phyloP scores from a whole-genome alignment of 2,113 vertebrate species.

The Cinclus mexicanus region DNA sequence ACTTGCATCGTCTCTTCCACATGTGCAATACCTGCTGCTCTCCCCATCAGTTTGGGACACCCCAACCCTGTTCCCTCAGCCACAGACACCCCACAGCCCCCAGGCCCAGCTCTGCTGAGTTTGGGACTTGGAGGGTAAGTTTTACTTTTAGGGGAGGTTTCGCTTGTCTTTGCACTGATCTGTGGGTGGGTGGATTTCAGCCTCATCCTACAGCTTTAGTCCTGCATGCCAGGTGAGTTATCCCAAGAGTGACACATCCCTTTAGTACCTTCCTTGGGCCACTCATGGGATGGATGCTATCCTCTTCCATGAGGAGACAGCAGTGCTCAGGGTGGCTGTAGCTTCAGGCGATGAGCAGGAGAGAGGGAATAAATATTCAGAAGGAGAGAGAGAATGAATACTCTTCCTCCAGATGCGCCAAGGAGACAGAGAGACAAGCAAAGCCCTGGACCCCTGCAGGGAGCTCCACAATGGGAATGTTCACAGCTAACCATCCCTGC shows the following conservation, averaged over 20 bases:
- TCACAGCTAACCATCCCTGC: constrained; percentile 40
- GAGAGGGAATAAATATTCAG: constrained; percentile 37
- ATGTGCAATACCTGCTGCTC: background rate
- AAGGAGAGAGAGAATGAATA: constrained; percentile 24
- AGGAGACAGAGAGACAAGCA: constrained; percentile 25
- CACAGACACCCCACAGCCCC: background rate
- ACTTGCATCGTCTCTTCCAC: background rate
- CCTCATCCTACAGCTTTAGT: constrained; percentile 46
- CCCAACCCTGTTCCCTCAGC: background rate
- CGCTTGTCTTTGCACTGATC: background rate
- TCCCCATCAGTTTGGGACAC: background rate
- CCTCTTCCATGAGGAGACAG: background rate
- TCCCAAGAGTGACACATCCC: background rate
- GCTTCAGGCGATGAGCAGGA: background rate
- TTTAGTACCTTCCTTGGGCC: background rate
- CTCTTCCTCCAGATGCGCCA: constrained; percentile 25
- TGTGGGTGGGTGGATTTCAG: constrained; percentile 16
- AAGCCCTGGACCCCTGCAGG: background rate
- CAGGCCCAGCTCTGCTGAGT: background rate
- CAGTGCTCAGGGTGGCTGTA: background rate
- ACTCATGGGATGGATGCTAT: background rate
- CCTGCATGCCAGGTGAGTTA: background rate
- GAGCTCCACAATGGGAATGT: constrained; percentile 53
- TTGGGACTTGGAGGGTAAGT: background rate
- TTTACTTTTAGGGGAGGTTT: constrained; percentile 1